These are phyloP conservation scores for Sylvilagus floridanus DNA, from an alignment of 2,797 vertebrate species.

Conservation along the genomic window DNA sequence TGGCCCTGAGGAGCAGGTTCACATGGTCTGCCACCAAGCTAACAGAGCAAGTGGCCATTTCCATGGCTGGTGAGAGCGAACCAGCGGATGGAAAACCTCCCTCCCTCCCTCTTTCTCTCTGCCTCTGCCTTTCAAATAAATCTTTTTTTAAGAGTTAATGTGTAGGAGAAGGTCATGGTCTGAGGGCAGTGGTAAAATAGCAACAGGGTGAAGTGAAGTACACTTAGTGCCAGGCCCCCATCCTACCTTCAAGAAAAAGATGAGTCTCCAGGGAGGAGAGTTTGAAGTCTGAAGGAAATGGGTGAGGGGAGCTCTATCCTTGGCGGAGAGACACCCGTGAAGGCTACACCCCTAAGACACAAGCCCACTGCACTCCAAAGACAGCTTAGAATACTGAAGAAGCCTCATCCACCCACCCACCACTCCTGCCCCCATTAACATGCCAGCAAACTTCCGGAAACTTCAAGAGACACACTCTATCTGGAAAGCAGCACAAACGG, in stretches of 20 bases:
- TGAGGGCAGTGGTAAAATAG: not conserved
- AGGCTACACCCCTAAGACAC: not conserved
- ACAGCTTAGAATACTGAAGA: not conserved
- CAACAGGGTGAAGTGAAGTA: not conserved
- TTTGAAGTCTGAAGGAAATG: not conserved
- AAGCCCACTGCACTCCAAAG: not conserved
- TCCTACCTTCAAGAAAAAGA: not conserved
- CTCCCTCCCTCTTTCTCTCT: too few relatives aligned
- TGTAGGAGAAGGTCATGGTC: not conserved
- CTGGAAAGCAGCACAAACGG: slow-evolving; percentile 13
- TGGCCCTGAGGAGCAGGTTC: not conserved
- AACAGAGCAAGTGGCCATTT: slow-evolving; percentile 25
- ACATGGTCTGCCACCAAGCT: not conserved
- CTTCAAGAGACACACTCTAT: not conserved
- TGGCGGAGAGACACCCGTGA: slow-evolving; percentile 14
- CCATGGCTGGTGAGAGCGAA: slow-evolving; percentile 14
- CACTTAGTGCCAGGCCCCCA: not conserved
- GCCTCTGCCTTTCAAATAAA: too few relatives aligned
- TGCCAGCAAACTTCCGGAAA: not conserved
- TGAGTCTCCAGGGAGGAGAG: not conserved
- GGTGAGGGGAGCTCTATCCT: not conserved
- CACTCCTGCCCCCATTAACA: not conserved
- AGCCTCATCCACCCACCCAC: not conserved
- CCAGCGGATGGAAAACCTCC: too few relatives aligned
- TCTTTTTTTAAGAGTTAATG: too few relatives aligned